Conservation (phyloP, 2,888 invertebrate genomes). For the Heteropelma amictum region DNA sequence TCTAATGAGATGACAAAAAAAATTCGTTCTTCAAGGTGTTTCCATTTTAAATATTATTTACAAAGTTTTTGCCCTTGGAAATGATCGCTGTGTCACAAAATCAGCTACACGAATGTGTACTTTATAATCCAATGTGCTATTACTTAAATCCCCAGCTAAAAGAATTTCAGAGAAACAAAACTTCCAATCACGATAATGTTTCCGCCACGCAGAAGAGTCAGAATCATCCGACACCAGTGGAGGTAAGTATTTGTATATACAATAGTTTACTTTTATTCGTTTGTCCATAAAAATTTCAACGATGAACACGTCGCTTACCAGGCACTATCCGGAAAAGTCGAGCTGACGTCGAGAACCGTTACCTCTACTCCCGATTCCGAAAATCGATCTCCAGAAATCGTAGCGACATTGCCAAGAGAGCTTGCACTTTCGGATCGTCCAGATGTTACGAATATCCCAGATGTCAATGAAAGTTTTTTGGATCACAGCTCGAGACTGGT, state of each 20-base stretch:
- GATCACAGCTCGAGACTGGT: no score
- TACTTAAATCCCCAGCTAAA: conserved; percentile 76
- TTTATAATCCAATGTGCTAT: neutral
- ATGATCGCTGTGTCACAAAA: neutral
- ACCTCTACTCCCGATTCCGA: neutral
- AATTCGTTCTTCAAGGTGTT: no score
- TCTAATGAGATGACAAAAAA: no score
- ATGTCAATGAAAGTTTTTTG: no score
- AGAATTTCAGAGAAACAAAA: conserved; percentile 78
- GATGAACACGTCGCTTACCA: neutral
- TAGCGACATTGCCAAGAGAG: no score
- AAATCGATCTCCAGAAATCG: no score
- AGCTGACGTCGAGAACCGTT: neutral
- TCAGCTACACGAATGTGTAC: no score
- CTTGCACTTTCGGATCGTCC: no score
- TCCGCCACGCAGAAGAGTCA: conserved; percentile 17
- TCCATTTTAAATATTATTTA: no score
- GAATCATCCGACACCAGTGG: neutral
- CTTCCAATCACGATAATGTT: conserved; percentile 31
- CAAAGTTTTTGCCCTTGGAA: neutral
- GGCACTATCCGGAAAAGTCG: neutral
- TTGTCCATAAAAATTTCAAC: neutral
- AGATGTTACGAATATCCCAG: no score
- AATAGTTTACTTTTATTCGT: neutral
- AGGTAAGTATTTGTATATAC: conserved; percentile 27